phyloP scores from a whole-genome alignment of 2,113 vertebrate species.

The Erpornis zantholeuca region DNA sequence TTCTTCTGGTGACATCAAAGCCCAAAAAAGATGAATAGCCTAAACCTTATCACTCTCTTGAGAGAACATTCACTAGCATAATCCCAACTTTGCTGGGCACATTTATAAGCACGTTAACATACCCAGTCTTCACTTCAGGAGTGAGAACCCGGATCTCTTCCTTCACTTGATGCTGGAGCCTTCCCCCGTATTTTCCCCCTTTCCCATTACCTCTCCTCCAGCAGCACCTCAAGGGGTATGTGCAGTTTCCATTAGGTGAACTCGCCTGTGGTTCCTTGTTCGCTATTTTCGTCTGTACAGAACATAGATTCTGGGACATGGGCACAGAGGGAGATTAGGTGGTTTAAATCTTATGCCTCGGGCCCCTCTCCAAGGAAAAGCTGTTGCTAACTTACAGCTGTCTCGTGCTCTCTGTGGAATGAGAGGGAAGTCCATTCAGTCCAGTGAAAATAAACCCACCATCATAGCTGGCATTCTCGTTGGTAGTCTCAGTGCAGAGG shows the following conservation, averaged over 20 bases:
- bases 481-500: conserved; percentile 56
- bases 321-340: conserved; percentile 29
- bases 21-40: background rate
- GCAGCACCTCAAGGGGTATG: background rate
- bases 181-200: accelerated
- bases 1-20: background rate
- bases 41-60: background rate
- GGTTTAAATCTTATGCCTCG: conserved; percentile 57
- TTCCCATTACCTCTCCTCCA: background rate
- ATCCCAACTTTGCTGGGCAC: background rate
- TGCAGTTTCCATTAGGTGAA: background rate
- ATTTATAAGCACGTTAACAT: background rate
- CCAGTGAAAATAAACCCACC: conserved; percentile 65
- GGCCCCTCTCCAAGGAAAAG: conserved; percentile 64
- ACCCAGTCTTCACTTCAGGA: background rate
- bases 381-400: conserved; percentile 65
- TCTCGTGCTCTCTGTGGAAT: conserved; percentile 67
- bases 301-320: background rate
- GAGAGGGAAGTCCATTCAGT: conserved; percentile 66
- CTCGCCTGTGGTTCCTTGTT: background rate
- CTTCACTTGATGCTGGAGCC: background rate
- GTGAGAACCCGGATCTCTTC: background rate
- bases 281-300: background rate
- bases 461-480: conserved; percentile 65
- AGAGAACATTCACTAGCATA: background rate